Evolutionary conservation across 2,113 vertebrate genomes (phyloP), one percentile per base, ranked within the genome.

Genomic region (Triplophysa tibetana): DNA sequence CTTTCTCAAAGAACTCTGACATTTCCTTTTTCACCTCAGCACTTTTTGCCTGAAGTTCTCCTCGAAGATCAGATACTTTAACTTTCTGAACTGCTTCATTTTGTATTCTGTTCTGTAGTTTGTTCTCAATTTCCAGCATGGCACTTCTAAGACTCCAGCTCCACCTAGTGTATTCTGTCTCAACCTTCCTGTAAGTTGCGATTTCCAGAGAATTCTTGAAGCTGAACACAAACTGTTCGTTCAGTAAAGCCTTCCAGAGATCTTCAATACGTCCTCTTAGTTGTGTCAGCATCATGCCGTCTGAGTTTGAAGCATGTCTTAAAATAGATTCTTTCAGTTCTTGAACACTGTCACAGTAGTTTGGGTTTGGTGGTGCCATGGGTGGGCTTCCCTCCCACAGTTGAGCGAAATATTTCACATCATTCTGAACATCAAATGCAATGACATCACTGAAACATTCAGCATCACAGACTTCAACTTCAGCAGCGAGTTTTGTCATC

Each of bases 161-260:
- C 0, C 8, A 19, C 61, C 19, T 68, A 1, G 83, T 84, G 41
- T 85, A 88, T 0, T 24, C 48, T 0, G 5, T 75, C 69, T 93
- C 90, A 19, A 92, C 58, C 52, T 85, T 85, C n/a, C 84, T 87
- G 80, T 90, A 88, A 0, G 4, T 70, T 16, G 87, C 74, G 14
- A 92, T 84, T 60, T 92, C 89, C 33, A 82, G 8, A 0, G 90
- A 90, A 11, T 92, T 93, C 77, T 79, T 91, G 85, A 93, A 93
- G 60, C 88, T 89, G 72, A 92, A 91, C 52, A 93, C 43, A 29
- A 91, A 93, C 16, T 80, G 81, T 0, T 77, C 64, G 4, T 70
- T 0, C 75, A 26, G 60, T 1, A 91, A 58, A 1, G 0, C 93
- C 91, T 43, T 87, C 88, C 1, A 77, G 77, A 58, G 91, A 87